A percentile compares a stretch with the other conserved stretches of the same genome.
Conservation (phyloP, 2,113 vertebrate genomes). For the Cricetomys ansorgei region DNA sequence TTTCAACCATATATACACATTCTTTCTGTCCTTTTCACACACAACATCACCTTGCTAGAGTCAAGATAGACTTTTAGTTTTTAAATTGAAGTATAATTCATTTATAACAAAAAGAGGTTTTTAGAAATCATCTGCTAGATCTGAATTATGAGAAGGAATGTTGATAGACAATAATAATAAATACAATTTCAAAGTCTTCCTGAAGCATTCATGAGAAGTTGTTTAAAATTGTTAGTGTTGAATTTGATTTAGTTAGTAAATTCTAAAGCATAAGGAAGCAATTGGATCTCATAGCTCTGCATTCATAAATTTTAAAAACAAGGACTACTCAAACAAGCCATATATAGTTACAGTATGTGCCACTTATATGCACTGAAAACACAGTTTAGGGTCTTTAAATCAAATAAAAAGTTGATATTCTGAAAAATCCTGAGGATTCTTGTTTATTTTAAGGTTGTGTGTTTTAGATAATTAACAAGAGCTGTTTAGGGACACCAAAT, state of each 20-base stretch:
- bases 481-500: not conserved
- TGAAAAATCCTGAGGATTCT: not conserved
- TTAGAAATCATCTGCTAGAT: not conserved
- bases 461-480: not conserved
- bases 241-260: not conserved
- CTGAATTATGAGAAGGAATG: not conserved
- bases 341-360: not conserved
- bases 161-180: not conserved
- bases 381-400: not conserved
- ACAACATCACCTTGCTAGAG: not conserved
- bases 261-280: not conserved
- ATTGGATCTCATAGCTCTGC: not conserved
- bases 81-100: not conserved
- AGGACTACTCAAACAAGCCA: not conserved
- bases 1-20: not conserved
- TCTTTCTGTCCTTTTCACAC: not conserved
- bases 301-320: slow-evolving; percentile 12
- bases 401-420: not conserved
- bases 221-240: not conserved
- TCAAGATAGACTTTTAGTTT: not conserved
- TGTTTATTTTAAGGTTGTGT: not conserved
- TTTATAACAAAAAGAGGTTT: not conserved
- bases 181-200: not conserved
- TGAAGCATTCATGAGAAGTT: not conserved
- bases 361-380: not conserved